Evolutionary conservation across 2,888 invertebrate genomes (phyloP), one percentile per base, ranked within the genome.

Genomic region (Drosophila nigricruria): DNA sequence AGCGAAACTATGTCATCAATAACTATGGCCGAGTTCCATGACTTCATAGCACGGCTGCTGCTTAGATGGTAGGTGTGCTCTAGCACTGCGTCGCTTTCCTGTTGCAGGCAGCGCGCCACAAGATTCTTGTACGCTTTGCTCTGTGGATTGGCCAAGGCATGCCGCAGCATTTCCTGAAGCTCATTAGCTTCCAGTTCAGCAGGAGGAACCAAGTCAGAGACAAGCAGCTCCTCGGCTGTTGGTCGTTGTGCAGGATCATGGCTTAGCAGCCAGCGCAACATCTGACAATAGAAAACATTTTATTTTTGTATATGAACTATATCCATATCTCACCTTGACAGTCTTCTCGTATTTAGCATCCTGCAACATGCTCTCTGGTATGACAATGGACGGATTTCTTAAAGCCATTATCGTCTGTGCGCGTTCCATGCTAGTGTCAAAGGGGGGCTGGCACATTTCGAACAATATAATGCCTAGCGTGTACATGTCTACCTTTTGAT

Each of bases 391-490:
- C 50, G 95, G 94, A 14, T 93, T 94, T 57, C 99, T 94, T 38
- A 99, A 91, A 61, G 95, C 95, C 1, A 95, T 94, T 38, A 99
- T 94, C 5, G 97, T 95, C 83, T 95, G 95, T 20, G 96, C 96
- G 69, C 99, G 94, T 92, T 99, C 99, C 97, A 98, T 98, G 40
- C 95, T 96, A 0, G 98, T 99, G 0, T 94, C 93, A 49, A 98
- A 94, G 0, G 97, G 96, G 18, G 95, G 95, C 91, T 97, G 97
- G 86, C 97, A 97, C 98, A 99, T 99, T 94, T 98, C 98, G 89
- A 98, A 98, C 77, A 98, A 95, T 75, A 99, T 98, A 42, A 99
- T 96, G 5, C 98, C 98, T 53, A 97, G 92, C 1, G 96, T 96
- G 91, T 97, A 97, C 78, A 97, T 96, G 90, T 97, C 97, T 10